Evolutionary conservation across 2,113 vertebrate genomes (phyloP), one percentile per base, ranked within the genome.

Genomic region (Mesocricetus auratus): DNA sequence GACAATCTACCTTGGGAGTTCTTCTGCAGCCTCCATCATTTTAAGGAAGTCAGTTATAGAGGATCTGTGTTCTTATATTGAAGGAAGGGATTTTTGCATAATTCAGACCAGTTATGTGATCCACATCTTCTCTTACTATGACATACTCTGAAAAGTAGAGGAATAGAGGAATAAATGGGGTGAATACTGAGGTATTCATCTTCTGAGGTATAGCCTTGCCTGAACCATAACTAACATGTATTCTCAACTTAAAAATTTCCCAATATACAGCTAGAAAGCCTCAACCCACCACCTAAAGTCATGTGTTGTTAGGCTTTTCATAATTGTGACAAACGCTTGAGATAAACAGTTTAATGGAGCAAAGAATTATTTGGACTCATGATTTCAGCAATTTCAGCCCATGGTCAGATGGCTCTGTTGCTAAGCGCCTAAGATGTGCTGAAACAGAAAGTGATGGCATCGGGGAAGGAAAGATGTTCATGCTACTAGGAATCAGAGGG

Each of bases 161-260:
- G 47, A 66, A 50, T 29, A 74, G 42, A 69, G 33, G 33, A 53
- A 53, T 53, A 53, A 53, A 53, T 10, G 8, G 50, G 50, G 50
- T 53, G 50, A 53, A 53, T 53, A 53, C 12, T 53, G 50, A 11
- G 50, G 50, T 53, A 53, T 53, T 53, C 50, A 53, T 53, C 50
- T 53, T 53, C 50, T 53, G 50, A 22, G 71, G 7, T 9, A 15
- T 64, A 77, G 13, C 11, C 11, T n/a, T 39, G 7, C 21, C n/a
- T 36, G 29, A 29, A 21, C 5, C 66, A 89, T 13, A 78, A 62
- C 12, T 85, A 85, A 74, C 13, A 86, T 31, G 58, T 60, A 66
- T 78, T 29, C 79, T 94, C 36, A 12, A 19, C 77, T 93, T 45
- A 92, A 36, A 92, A 93, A 87, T 29, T 62, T 86, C 31, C 77